These are phyloP conservation scores for Argyrosomus regius DNA, from an alignment of 2,797 vertebrate genomes.

Conservation along the genomic window DNA sequence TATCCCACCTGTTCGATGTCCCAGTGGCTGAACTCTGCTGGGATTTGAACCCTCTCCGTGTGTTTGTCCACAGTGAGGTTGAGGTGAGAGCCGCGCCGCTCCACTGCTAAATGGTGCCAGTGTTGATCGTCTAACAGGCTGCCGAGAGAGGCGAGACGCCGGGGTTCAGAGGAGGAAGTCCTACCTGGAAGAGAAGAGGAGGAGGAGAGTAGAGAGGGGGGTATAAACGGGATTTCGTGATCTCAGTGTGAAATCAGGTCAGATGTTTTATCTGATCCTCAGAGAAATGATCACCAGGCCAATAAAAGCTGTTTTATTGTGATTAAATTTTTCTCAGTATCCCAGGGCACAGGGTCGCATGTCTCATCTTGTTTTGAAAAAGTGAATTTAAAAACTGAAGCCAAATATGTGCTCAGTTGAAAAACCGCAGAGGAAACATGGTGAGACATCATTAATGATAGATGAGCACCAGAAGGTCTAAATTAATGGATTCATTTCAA, in stretches of 20 bases:
- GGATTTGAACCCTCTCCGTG: conserved; percentile 86
- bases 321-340: conserved; percentile 24
- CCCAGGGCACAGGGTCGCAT: too few species aligned
- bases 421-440: conserved; percentile 21
- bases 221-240: not conserved
- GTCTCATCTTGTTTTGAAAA: too few species aligned
- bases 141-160: conserved; percentile 85
- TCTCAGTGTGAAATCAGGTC: not conserved
- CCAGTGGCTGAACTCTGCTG: conserved; percentile 87
- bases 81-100: conserved; percentile 85
- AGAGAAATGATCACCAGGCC: not conserved
- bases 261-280: not conserved
- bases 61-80: conserved; percentile 95
- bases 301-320: conserved; percentile 15
- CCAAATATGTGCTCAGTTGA: conserved; percentile 44
- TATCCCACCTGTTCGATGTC: conserved; percentile 89
- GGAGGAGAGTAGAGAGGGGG: not conserved
- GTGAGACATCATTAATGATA: conserved; percentile 62
- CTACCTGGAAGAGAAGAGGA: conserved; percentile 58
- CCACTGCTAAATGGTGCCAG: conserved; percentile 91
- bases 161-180: conserved; percentile 67
- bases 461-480: conserved; percentile 58
- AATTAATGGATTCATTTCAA: conserved; percentile 49
- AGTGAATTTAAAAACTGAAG: conserved; percentile 22
- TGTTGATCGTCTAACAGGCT: conserved; percentile 96